Evolutionary conservation across 2,888 invertebrate genomes (phyloP), one percentile per base, ranked within the genome.

Genomic region (Calameuta filiformis): DNA sequence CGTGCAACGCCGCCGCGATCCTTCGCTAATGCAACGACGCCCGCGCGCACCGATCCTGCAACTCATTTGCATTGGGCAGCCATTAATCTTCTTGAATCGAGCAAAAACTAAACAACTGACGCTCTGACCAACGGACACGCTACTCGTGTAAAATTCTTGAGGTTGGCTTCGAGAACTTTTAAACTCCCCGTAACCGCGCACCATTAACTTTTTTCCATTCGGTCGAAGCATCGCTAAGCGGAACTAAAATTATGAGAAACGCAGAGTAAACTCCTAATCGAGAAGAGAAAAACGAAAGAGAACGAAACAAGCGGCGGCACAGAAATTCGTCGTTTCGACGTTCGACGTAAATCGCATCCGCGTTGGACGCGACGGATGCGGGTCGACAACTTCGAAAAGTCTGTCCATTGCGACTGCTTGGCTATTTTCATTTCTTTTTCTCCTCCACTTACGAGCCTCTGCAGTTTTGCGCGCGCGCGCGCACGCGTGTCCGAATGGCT

Each of bases 11-110:
- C 40, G 33, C 33, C 33, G 33, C 33, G 37, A 75, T 75, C 15
- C 40, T 15, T 40, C 0, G 40, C 15, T 40, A 40, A 40, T 40
- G 40, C 40, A 40, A 6, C 40, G 40, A 6, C 40, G 40, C 40
- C 40, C 40, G 40, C 40, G 40, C 15, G 40, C 40, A 15, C 40
- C 40, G 37, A 6, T 40, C 40, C 40, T 40, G 15, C 69, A 33
- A 79, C 83, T 84, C 81, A 84, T 86, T 87, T 86, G 83, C 85
- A 85, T 86, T 83, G 82, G 80, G 77, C 77, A 83, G 81, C 83
- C 85, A 85, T 87, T 87, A 86, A 87, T 87, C 86, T 86, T 87
- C 81, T 82, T 1, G 40, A 4, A 15, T 40, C 40, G 40, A 40
- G 40, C 40, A 40, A 40, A 40, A 40, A 40, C 84, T 84, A 85